These are phyloP conservation scores for Scaptomyza caliginosa DNA, from an alignment of 2,888 invertebrate genomes.

Conservation along the genomic window DNA sequence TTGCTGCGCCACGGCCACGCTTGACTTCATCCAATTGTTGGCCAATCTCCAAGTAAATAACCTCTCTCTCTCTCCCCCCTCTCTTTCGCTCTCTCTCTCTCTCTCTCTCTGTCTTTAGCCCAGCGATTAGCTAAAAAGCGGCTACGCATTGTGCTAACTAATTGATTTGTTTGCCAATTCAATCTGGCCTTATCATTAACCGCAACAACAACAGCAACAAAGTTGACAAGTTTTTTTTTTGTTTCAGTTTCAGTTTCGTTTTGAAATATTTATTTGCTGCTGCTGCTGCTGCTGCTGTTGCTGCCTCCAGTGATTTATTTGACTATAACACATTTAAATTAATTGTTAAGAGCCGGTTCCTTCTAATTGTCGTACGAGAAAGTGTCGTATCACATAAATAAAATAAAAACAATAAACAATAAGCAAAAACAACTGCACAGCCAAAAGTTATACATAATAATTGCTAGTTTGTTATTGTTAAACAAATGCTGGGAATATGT, in stretches of 20 bases:
- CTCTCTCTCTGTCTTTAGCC: no score
- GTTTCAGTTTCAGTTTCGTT: conserved; percentile 37
- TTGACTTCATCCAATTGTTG: conserved; percentile 56
- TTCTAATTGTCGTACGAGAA: conserved; percentile 12
- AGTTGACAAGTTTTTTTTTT: conserved; percentile 16
- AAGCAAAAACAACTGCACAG: background rate
- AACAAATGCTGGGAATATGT: background rate
- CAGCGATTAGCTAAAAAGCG: conserved; percentile 6
- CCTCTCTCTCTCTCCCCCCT: background rate
- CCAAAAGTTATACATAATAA: background rate
- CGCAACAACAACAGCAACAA: conserved; percentile 1
- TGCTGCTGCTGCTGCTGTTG: no score
- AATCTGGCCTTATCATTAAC: conserved; percentile 58
- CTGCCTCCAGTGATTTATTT: conserved; percentile 58
- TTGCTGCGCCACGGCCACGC: conserved; percentile 57
- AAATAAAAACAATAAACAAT: background rate
- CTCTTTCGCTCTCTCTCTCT: background rate
- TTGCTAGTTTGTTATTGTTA: background rate
- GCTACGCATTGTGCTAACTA: conserved; percentile 53
- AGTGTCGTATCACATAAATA: background rate
- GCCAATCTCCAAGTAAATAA: conserved; percentile 30
- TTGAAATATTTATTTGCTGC: no score
- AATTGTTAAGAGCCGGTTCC: conserved; percentile 42
- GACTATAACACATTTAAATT: conserved; percentile 65
- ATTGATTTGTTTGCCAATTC: conserved; percentile 41